A percentile compares a stretch with the other conserved stretches of the same genome.
These are phyloP conservation scores for Apotomis capreana DNA, from an alignment of 2,888 invertebrate species.

Conservation along the genomic window DNA sequence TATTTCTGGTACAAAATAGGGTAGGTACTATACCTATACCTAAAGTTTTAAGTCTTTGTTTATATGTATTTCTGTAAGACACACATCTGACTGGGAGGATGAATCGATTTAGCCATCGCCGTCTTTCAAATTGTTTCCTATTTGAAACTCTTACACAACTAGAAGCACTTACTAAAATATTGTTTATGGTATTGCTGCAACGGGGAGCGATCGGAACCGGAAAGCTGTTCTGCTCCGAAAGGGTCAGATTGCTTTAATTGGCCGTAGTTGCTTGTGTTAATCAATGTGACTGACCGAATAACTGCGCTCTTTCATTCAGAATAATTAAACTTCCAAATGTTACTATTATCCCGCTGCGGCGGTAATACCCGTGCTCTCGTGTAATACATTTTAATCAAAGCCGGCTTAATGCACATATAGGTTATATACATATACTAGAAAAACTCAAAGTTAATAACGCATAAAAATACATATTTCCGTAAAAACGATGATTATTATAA, in stretches of 20 bases:
- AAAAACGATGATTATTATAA: not conserved
- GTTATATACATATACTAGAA: too few species aligned
- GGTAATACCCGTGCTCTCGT: not conserved
- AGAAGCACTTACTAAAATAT: constrained; percentile 25
- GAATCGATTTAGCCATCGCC: not conserved
- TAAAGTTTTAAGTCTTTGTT: too few species aligned
- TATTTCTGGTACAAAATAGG: too few species aligned
- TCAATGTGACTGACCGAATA: constrained; percentile 62
- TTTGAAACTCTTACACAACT: constrained; percentile 6
- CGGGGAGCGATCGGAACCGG: constrained; percentile 26
- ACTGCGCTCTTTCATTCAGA: constrained; percentile 51
- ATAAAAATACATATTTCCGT: not conserved
- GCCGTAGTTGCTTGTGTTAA: constrained; percentile 55
- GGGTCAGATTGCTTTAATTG: constrained; percentile 43
- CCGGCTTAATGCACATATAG: too few species aligned
- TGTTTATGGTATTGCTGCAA: constrained; percentile 25
- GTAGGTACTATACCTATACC: too few species aligned
- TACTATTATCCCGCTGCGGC: constrained; percentile 5
- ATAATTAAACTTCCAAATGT: constrained; percentile 43
- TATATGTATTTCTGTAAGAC: too few species aligned
- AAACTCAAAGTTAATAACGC: not conserved
- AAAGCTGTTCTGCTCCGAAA: constrained; percentile 36
- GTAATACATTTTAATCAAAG: not conserved
- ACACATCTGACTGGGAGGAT: too few species aligned
- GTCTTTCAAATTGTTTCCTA: not conserved